Conservation (phyloP, 1,140 invertebrate species). For the Colletes latitarsis region DNA sequence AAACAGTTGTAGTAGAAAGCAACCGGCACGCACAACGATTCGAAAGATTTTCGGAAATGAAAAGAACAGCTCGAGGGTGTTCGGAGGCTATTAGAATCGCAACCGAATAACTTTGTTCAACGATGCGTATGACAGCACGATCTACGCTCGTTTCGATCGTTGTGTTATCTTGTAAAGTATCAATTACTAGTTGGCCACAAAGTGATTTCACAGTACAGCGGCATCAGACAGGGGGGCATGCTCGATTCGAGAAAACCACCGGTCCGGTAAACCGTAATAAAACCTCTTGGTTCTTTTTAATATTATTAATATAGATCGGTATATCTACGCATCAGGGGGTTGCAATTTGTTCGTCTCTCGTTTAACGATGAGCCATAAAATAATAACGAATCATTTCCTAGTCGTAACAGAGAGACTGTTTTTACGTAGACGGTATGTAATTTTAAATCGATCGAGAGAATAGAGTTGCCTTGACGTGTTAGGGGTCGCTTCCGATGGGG, state of each 20-base stretch:
- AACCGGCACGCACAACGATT: no score
- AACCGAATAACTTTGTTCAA: constrained; percentile 22
- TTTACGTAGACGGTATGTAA: no score
- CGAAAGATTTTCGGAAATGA: constrained; percentile 22
- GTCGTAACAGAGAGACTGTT: not conserved
- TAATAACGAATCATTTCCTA: not conserved
- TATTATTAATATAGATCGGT: not conserved
- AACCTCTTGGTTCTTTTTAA: not conserved
- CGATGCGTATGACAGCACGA: constrained; percentile 3
- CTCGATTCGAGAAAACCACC: constrained; percentile 5
- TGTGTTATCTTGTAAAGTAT: constrained; percentile 27
- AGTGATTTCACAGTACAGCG: constrained; percentile 49
- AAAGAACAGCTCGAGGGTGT: not conserved
- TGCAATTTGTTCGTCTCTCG: not conserved
- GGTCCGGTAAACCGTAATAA: not conserved
- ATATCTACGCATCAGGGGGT: not conserved
- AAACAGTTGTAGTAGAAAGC: no score
- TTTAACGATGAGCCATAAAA: no score
- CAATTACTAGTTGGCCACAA: constrained; percentile 36
- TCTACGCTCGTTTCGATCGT: not conserved
- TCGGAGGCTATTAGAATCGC: not conserved
- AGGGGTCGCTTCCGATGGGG: no score
- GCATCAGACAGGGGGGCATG: not conserved
- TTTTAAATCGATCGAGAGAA: no score
- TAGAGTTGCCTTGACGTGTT: no score